These are phyloP conservation scores for Euleptes europaea DNA, from an alignment of 2,113 vertebrate species.

Conservation along the genomic window DNA sequence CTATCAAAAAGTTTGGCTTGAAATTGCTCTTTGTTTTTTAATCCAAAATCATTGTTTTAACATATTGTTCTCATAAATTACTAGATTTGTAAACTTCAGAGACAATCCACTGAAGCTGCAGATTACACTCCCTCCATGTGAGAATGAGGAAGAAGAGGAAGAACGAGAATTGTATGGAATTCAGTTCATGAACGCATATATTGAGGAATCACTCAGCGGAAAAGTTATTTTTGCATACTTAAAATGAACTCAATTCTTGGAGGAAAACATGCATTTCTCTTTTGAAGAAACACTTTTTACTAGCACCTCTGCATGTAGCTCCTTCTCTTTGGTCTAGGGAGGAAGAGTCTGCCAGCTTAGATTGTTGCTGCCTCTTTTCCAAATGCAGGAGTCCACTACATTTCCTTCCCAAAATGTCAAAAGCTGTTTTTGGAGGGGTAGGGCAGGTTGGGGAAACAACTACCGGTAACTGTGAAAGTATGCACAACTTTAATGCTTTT, in stretches of 20 bases:
- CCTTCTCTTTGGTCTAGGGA: not conserved
- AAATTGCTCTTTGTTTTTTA: not conserved
- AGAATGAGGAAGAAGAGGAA: slow-evolving; percentile 78
- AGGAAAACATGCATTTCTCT: not conserved
- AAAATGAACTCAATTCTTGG: not conserved
- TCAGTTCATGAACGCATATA: slow-evolving; percentile 91
- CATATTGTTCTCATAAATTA: slow-evolving; percentile 51
- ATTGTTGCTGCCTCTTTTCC: not conserved
- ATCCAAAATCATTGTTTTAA: slow-evolving; percentile 16
- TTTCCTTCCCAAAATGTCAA: not conserved
- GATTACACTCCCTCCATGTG: slow-evolving; percentile 72
- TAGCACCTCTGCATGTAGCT: not conserved
- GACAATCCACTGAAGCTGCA: slow-evolving; percentile 90
- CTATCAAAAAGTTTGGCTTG: slow-evolving; percentile 12
- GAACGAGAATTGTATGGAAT: slow-evolving; percentile 89
- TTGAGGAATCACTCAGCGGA: slow-evolving; percentile 77
- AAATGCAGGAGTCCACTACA: not conserved
- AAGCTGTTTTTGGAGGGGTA: not conserved
- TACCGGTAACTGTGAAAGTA: not conserved
- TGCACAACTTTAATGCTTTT: not conserved
- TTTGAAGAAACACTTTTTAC: not conserved
- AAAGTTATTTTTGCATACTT: slow-evolving; percentile 46
- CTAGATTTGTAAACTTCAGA: slow-evolving; percentile 96
- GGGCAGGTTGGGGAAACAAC: not conserved
- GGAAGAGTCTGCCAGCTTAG: not conserved